Percentiles rank a stretch among this genome's conserved stretches.
phyloP scores from a whole-genome alignment of 2,113 vertebrate genomes.

The Callopanchax toddi region DNA sequence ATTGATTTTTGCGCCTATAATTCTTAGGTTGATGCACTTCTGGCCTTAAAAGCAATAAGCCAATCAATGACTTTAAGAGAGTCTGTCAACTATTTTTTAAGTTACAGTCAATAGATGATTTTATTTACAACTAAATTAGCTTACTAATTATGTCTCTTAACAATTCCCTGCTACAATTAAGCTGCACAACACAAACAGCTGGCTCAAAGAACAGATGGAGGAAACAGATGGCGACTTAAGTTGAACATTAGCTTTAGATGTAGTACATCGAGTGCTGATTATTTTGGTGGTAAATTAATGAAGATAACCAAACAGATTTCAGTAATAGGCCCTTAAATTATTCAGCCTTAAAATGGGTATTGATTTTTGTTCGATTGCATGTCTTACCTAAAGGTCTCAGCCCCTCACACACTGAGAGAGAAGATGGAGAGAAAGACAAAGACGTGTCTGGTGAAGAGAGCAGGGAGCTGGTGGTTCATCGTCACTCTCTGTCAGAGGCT shows the following conservation, averaged over 20 bases:
- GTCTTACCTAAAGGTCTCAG: conserved; percentile 22
- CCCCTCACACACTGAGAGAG: conserved; percentile 49
- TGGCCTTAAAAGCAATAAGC: too few relatives aligned
- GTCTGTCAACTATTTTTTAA: not conserved
- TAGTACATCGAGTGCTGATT: not conserved
- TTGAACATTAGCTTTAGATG: not conserved
- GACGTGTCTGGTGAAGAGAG: conserved; percentile 29
- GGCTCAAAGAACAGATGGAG: conserved; percentile 2
- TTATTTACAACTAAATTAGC: not conserved
- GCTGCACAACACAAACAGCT: not conserved
- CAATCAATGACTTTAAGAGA: not conserved
- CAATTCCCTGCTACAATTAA: not conserved
- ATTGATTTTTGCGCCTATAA: too few relatives aligned
- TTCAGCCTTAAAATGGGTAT: not conserved
- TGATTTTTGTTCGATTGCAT: not conserved
- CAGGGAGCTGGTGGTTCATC: conserved; percentile 44
- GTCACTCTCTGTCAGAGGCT: conserved; percentile 70
- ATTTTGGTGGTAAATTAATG: too few relatives aligned
- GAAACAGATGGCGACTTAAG: not conserved
- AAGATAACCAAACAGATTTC: not conserved
- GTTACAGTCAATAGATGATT: not conserved
- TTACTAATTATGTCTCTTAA: not conserved
- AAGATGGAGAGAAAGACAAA: conserved; percentile 38
- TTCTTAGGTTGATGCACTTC: too few relatives aligned
- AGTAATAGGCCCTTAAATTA: not conserved